A percentile compares a stretch with the other conserved stretches of the same genome.
Evolutionary conservation across 2,888 invertebrate genomes (phyloP).

Genomic region (Endotricha flammealis): DNA sequence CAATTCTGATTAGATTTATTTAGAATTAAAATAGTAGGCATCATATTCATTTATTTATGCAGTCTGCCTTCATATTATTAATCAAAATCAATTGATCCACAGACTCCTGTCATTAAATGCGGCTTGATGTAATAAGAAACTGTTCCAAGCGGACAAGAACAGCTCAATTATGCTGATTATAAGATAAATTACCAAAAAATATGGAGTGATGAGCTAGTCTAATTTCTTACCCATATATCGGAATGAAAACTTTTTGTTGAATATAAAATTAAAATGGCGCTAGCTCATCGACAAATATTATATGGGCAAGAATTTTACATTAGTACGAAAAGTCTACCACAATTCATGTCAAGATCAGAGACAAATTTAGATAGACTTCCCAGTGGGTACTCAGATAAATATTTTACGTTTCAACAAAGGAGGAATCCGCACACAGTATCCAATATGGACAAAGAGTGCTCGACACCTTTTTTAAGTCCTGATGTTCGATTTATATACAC

Average conservation of each 20-base stretch:
- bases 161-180: conserved; percentile 43
- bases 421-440: conserved; percentile 67
- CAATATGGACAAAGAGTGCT: conserved; percentile 72
- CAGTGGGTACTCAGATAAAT: conserved; percentile 68
- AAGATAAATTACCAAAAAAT: conserved; percentile 25
- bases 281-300: conserved; percentile 52
- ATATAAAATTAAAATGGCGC: conserved; percentile 52
- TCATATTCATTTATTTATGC: conserved; percentile 4
- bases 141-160: conserved; percentile 66
- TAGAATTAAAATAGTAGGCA: no score
- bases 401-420: conserved; percentile 75
- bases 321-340: conserved; percentile 66
- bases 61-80: conserved; percentile 8
- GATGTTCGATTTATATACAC: conserved; percentile 73
- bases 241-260: conserved; percentile 29
- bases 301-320: conserved; percentile 47
- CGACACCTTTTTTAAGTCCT: conserved; percentile 59
- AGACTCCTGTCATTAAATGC: conserved; percentile 36
- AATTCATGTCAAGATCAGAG: conserved; percentile 68
- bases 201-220: conserved; percentile 61
- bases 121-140: conserved; percentile 52
- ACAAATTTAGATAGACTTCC: conserved; percentile 75
- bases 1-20: conserved; percentile 12
- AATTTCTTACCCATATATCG: conserved; percentile 49
- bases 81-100: conserved; percentile 29